These are phyloP conservation scores for Scaptomyza graminum DNA, from an alignment of 1,140 invertebrate species.

Conservation along the genomic window DNA sequence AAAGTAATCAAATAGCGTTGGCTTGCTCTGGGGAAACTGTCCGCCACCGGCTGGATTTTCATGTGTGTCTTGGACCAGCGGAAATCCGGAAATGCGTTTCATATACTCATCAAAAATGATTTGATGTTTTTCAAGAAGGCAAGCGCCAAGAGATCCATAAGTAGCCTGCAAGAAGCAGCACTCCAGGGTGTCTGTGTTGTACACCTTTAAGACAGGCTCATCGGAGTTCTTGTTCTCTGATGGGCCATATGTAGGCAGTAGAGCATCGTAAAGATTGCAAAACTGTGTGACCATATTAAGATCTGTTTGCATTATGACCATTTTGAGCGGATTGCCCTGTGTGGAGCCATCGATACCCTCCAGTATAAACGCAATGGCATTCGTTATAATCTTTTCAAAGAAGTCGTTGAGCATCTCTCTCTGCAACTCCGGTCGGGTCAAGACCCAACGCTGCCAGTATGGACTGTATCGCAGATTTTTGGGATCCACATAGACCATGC, in stretches of 20 bases:
- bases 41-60: constrained; percentile 88
- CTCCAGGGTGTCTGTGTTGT: constrained; percentile 86
- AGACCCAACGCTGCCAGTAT: constrained; percentile 92
- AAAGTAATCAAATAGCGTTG: constrained; percentile 92
- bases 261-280: constrained; percentile 91
- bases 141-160: constrained; percentile 93
- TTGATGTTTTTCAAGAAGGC: constrained; percentile 88
- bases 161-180: constrained; percentile 90
- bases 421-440: constrained; percentile 71
- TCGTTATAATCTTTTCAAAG: constrained; percentile 87
- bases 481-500: constrained; percentile 97
- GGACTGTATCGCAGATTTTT: constrained; percentile 94
- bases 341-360: constrained; percentile 90
- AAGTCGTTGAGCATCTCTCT: constrained; percentile 67
- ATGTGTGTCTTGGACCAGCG: constrained; percentile 86
- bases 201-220: constrained; percentile 84
- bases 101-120: constrained; percentile 91
- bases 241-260: constrained; percentile 84
- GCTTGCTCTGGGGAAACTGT: constrained; percentile 86
- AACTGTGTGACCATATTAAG: constrained; percentile 94
- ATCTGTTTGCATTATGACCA: constrained; percentile 92
- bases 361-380: constrained; percentile 89
- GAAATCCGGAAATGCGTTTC: constrained; percentile 90
- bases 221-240: constrained; percentile 77
- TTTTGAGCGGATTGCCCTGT: constrained; percentile 89